phyloP scores from a whole-genome alignment of 2,797 vertebrate genomes.

The Centropyge bicolor region DNA sequence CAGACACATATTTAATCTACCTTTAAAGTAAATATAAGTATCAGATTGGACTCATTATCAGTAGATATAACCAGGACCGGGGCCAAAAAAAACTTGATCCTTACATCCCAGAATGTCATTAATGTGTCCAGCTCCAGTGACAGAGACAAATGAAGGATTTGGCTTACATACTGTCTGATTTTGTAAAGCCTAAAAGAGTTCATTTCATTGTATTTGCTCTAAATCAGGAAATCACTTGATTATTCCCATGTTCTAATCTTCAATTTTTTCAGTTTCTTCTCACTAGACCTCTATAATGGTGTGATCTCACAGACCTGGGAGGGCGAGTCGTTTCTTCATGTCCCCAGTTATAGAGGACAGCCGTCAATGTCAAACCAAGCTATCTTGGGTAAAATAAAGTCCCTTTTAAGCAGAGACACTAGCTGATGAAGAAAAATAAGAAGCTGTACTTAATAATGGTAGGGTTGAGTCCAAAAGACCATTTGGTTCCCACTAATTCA shows the following conservation, averaged over 20 bases:
- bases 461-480: slow-evolving; percentile 32
- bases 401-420: slow-evolving; percentile 2
- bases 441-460: slow-evolving; percentile 11
- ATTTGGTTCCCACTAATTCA: slow-evolving; percentile 34
- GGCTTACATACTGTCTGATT: slow-evolving; percentile 7
- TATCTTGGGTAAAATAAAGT: not conserved
- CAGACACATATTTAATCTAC: not conserved
- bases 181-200: slow-evolving; percentile 3
- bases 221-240: slow-evolving; percentile 9
- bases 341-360: not conserved
- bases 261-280: slow-evolving; percentile 6
- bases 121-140: slow-evolving; percentile 22
- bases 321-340: too few species aligned
- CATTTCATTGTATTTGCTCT: slow-evolving; percentile 20
- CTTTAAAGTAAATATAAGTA: not conserved
- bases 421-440: slow-evolving; percentile 20
- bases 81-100: not conserved
- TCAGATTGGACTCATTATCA: not conserved
- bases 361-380: not conserved
- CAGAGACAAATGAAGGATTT: not conserved
- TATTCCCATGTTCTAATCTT: slow-evolving; percentile 9
- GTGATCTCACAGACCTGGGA: not conserved
- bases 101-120: not conserved
- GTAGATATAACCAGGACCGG: not conserved
- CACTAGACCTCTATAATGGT: not conserved